These are phyloP conservation scores for Datnioides undecimradiatus DNA, from an alignment of 2,113 vertebrate genomes.

Conservation along the genomic window DNA sequence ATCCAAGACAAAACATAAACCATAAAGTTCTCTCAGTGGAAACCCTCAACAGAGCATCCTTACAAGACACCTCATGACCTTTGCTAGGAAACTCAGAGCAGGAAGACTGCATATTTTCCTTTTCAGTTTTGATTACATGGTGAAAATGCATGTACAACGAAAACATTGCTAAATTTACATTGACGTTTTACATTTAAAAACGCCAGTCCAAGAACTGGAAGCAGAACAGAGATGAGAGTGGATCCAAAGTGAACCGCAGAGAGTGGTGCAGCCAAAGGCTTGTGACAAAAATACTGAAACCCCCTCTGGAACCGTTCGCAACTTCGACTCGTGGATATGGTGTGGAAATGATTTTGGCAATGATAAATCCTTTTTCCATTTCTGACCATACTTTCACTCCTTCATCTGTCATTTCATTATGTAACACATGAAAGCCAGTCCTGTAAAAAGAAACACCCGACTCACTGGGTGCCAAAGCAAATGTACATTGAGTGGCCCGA, in stretches of 20 bases:
- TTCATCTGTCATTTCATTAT: slow-evolving; percentile 51
- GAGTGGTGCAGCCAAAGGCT: slow-evolving; percentile 47
- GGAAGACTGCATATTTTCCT: slow-evolving; percentile 7
- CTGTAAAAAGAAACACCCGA: slow-evolving; percentile 43
- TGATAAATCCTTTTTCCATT: slow-evolving; percentile 57
- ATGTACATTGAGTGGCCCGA: slow-evolving; percentile 29
- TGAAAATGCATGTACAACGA: slow-evolving; percentile 33
- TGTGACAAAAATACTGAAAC: slow-evolving; percentile 54
- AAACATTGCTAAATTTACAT: slow-evolving; percentile 34
- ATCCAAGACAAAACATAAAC: not conserved
- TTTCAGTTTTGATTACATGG: slow-evolving; percentile 17
- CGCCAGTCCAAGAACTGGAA: slow-evolving; percentile 42
- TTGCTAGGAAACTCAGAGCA: slow-evolving; percentile 1
- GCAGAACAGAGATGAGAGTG: slow-evolving; percentile 42
- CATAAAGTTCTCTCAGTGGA: not conserved
- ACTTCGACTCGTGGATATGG: slow-evolving; percentile 36
- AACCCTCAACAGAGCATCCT: not conserved
- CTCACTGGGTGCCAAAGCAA: slow-evolving; percentile 62
- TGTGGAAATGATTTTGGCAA: slow-evolving; percentile 49
- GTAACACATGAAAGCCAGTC: slow-evolving; percentile 40
- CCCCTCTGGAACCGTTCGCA: slow-evolving; percentile 45
- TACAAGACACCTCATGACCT: not conserved
- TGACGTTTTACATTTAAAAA: slow-evolving; percentile 30
- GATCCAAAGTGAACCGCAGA: slow-evolving; percentile 51
- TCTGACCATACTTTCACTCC: slow-evolving; percentile 31